Percentiles rank a stretch among this genome's conserved stretches.
Evolutionary conservation across 2,797 vertebrate species (phyloP).

Genomic region (Eutrigla gurnardus): DNA sequence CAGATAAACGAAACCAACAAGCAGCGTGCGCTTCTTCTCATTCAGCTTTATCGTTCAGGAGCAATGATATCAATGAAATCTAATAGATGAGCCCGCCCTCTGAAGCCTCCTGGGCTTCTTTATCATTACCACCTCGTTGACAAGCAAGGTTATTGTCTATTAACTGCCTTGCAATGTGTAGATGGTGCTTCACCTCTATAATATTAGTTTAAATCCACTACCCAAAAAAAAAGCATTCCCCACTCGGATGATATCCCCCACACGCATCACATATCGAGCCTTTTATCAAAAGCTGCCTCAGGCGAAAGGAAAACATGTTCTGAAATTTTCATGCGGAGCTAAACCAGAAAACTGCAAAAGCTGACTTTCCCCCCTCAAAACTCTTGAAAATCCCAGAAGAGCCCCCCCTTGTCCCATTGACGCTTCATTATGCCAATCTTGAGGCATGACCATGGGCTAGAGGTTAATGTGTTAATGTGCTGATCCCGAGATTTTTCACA

Average conservation of each 20-base stretch:
- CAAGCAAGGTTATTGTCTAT: conserved; percentile 11
- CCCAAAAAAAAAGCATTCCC: conserved; percentile 34
- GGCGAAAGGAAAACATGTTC: conserved; percentile 36
- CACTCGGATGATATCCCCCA: conserved; percentile 2
- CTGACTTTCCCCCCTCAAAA: conserved; percentile 9
- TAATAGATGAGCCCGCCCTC: not conserved
- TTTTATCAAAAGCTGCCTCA: conserved; percentile 21
- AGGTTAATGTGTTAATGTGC: conserved; percentile 52
- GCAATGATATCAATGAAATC: conserved; percentile 6
- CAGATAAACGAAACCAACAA: not conserved
- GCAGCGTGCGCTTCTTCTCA: not conserved
- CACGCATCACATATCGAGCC: not conserved
- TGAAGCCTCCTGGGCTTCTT: not conserved
- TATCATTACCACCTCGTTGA: conserved; percentile 10
- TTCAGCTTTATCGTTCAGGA: not conserved
- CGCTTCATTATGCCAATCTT: conserved; percentile 46
- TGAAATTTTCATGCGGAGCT: conserved; percentile 27
- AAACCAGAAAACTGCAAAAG: conserved; percentile 24
- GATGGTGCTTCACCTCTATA: conserved; percentile 23
- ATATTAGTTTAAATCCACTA: conserved; percentile 36
- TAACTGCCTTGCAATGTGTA: not conserved
- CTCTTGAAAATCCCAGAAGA: not conserved
- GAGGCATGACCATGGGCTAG: conserved; percentile 30
- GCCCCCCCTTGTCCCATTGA: conserved; percentile 12
- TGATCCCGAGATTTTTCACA: conserved; percentile 44